Percentiles rank a stretch among this genome's conserved stretches.
Conservation (phyloP, 2,888 invertebrate species). For the Cerastis rubricosa region DNA sequence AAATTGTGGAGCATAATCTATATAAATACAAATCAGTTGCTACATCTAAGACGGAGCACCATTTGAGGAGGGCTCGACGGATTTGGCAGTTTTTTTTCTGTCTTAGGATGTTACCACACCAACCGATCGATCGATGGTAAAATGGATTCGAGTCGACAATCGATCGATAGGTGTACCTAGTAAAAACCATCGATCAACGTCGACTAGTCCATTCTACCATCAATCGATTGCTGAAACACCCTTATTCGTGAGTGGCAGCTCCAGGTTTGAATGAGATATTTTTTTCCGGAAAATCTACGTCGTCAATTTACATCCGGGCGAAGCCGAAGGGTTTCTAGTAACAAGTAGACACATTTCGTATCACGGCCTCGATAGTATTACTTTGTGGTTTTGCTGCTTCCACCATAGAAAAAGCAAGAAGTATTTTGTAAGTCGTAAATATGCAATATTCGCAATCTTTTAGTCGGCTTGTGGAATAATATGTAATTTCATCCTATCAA, state of each 20-base stretch:
- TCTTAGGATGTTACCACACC: no score
- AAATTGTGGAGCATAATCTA: not conserved
- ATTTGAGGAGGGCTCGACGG: not conserved
- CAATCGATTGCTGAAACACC: no score
- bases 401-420: not conserved
- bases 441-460: no score
- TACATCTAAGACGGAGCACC: not conserved
- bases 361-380: not conserved
- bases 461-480: not conserved
- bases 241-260: not conserved
- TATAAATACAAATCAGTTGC: not conserved
- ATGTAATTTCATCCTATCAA: not conserved
- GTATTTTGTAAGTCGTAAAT: no score
- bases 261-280: not conserved
- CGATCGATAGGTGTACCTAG: no score
- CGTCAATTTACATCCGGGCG: not conserved
- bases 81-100: not conserved
- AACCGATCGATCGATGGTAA: no score
- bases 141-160: no score
- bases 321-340: not conserved
- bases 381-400: not conserved
- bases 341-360: not conserved
- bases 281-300: not conserved
- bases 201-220: no score
- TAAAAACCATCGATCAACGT: no score